Evolutionary conservation across 2,113 vertebrate species (phyloP), one percentile per base, ranked within the genome.

Genomic region (Poicephalus gulielmi): DNA sequence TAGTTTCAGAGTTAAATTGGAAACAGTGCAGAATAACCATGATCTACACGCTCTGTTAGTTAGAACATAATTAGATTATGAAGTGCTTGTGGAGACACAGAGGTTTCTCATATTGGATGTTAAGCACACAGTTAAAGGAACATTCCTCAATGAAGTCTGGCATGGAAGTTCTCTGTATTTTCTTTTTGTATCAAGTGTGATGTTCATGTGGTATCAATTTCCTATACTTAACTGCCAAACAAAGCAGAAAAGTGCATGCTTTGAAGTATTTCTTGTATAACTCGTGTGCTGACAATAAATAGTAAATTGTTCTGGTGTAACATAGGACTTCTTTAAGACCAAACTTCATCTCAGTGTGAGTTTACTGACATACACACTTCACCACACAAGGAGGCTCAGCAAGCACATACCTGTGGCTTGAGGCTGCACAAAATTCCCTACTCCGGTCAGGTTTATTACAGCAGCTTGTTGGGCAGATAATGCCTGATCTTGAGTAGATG

Each of bases 381-480:
- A 60, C n/a, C 94, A 66, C 30, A 92, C 62, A 80, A 81, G 55
- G 55, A 95, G 89, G 68, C 81, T 91, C 70, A 46, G 70, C 86
- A 86, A 80, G 96, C 95, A 98, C 97, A 16, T 97, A 98, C 98
- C 98, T 96, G 98, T 98, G 96, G 98, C 98, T 97, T 99, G 99
- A 64, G 99, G 98, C 86, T 99, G 99, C 98, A 99, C 98, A 96
- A 99, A 99, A 78, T 99, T 98, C 90, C 99, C 99, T 74, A 99
- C 98, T 97, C 99, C 99, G 12, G 98, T 98, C 87, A 99, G 98
- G 97, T 99, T 99, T 97, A 99, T 99, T 92, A 99, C 98, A 77
- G 99, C 99, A n/a, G 99, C 98, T 91, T 99, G 99, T 95, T 99
- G 99, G 95, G 99, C 98, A 93, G 98, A 98, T 97, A 99, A 98